Evolutionary conservation across 2,113 vertebrate genomes (phyloP), one percentile per base, ranked within the genome.

Genomic region (Echinops telfairi): DNA sequence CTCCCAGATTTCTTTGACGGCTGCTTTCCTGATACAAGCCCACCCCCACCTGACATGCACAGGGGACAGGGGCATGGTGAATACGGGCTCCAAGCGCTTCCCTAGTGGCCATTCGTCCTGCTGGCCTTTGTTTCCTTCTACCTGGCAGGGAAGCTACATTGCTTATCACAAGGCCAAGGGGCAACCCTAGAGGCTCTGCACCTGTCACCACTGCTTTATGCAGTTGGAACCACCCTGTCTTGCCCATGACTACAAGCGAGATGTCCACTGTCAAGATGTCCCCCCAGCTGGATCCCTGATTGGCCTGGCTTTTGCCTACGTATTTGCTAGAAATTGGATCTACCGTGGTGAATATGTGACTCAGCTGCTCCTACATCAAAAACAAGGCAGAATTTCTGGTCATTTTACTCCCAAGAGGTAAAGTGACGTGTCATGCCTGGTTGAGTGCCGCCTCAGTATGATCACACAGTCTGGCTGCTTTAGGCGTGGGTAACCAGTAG

Each of bases 221-320:
- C 99, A 3, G 95, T 98, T 70, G 96, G 99, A 85, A 99, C 99
- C 5, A 99, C 99, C 0, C 95, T 99, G 64, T 99, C 99, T 97
- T 98, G 99, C 90, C 99, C 98, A 99, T 1, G 99, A 99, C 98
- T 99, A 99, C 97, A 99, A 99, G 86, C 99, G 99, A 99, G 99
- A 99, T 84, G 99, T 99, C 40, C 40, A 40, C 40, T 40, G 40
- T 40, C 40, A 40, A 40, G 40, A 40, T 40, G 40, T 40, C 40
- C 40, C 40, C n/a, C 90, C 99, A 31, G 99, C 98, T 80, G 99
- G 99, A 20, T 99, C 99, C 9, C 76, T 96, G 2, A 98, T 99
- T 19, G 99, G 99, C 75, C 96, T 98, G 0, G 16, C 79, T n/a
- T 98, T 99, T 0, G 98, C 99, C 0, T 99, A 98, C 96, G 90